Evolutionary conservation across 37 sponge, comb jelly and placozoan genomes (phyloP), one percentile per base, ranked within the genome.

Genomic region (Haliclona indistincta): DNA sequence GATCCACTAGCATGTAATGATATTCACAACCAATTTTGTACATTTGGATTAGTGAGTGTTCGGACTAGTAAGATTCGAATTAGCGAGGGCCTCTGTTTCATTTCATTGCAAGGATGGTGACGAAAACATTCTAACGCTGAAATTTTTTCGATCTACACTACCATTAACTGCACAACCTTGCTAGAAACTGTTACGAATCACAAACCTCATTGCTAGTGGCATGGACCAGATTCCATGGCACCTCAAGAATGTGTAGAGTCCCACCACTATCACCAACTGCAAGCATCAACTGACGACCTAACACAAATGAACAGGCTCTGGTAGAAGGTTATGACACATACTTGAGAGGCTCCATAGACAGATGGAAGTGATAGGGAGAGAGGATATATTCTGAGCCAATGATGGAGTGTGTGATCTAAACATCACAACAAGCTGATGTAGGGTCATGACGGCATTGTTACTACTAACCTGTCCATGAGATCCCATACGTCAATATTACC

Each of bases 401-500:
- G 82, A 45, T 19, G 99, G 93, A 42, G 89, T 96, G 61, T 98
- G 99, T 35, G 99, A 95, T 64, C 96, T 86, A 44, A 41, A n/a
- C 35, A 55, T 2, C 6, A 54, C 41, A n/a, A n/a, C n/a, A n/a
- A n/a, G n/a, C n/a, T n/a, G n/a, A n/a, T n/a, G n/a, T n/a, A n/a
- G n/a, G n/a, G n/a, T n/a, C n/a, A n/a, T n/a, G n/a, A n/a, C n/a
- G n/a, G n/a, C n/a, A n/a, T n/a, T n/a, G n/a, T n/a, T n/a, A n/a
- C n/a, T n/a, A n/a, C 79, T 67, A 54, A 93, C 94, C 78, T 91
- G 64, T 97, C 98, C 79, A 97, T 76, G 22, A 97, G 76, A 42
- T 98, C 99, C 99, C 99, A 98, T 43, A 98, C 94, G 43, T 98
- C 99, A 35, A 98, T 75, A 43, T 87, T 93, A 38, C 99, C 99